Conservation (phyloP, 1,140 invertebrate species). For the Sycobia sp. region DNA sequence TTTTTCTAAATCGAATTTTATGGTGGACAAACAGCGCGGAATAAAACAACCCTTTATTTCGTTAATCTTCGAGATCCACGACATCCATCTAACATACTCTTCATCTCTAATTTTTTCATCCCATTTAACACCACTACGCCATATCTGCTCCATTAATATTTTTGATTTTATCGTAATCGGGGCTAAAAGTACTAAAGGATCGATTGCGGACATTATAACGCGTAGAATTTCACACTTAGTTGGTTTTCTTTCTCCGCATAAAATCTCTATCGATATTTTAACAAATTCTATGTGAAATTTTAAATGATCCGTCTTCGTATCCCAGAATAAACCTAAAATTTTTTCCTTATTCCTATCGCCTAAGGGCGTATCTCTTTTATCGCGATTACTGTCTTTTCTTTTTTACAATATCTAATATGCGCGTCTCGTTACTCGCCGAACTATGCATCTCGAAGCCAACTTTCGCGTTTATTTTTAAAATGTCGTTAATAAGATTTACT, state of each 20-base stretch:
- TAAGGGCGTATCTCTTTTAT: too few relatives aligned
- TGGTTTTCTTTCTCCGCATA: slow-evolving; percentile 22
- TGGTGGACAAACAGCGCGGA: background rate
- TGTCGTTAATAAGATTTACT: too few relatives aligned
- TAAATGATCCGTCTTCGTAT: background rate
- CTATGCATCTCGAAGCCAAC: too few relatives aligned
- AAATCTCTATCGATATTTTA: slow-evolving; percentile 1
- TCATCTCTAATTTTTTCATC: too few relatives aligned
- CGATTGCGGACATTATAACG: slow-evolving; percentile 45
- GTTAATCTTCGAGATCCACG: too few relatives aligned
- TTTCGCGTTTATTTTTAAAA: too few relatives aligned
- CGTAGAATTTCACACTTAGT: slow-evolving; percentile 23
- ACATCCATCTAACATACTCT: background rate
- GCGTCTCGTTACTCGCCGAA: too few relatives aligned
- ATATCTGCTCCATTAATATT: slow-evolving; percentile 49
- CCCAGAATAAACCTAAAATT: too few relatives aligned
- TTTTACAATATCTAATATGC: too few relatives aligned
- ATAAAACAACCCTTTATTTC: background rate
- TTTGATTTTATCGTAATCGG: slow-evolving; percentile 48
- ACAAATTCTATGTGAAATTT: background rate
- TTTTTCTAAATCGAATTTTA: too few relatives aligned
- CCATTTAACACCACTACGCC: slow-evolving; percentile 28
- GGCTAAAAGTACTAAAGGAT: slow-evolving; percentile 49
- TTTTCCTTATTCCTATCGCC: background rate
- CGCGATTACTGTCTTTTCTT: too few relatives aligned